A percentile compares a stretch with the other conserved stretches of the same genome.
Evolutionary conservation across 2,888 invertebrate species (phyloP).

Genomic region (Pristionchus fissidentatus): DNA sequence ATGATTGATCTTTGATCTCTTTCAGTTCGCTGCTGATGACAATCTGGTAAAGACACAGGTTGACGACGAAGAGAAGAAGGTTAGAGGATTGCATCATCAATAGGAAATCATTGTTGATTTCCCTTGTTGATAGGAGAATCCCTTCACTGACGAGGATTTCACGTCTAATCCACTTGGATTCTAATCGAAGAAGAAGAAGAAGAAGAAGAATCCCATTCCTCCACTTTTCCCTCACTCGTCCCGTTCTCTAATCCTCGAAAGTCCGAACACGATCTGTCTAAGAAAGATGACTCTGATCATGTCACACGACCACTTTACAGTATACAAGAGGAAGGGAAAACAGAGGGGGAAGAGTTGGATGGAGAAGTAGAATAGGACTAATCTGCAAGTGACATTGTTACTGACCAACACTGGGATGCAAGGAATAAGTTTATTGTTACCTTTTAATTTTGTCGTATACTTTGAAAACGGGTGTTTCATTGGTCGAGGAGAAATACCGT

Average conservation of each 20-base stretch:
- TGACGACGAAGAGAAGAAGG: not conserved
- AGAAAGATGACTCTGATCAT: not conserved
- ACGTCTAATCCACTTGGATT: constrained; percentile 12
- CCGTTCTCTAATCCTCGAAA: not conserved
- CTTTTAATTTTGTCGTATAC: no score
- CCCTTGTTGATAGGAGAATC: not conserved
- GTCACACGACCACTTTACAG: no score
- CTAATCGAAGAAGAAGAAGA: not conserved
- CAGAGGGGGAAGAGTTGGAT: no score
- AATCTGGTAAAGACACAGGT: constrained; percentile 1
- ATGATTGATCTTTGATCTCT: no score
- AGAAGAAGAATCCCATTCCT: not conserved
- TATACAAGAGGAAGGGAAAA: no score
- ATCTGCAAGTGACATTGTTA: no score
- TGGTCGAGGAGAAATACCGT: no score
- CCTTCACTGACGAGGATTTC: constrained; percentile 21
- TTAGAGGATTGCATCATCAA: not conserved
- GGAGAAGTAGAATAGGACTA: no score
- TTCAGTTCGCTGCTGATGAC: not conserved
- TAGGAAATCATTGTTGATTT: not conserved
- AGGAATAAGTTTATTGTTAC: no score
- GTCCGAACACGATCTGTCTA: not conserved
- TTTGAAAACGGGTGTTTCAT: no score
- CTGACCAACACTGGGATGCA: no score
- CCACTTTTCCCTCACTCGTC: not conserved